Percentiles rank a stretch among this genome's conserved stretches.
phyloP scores from a whole-genome alignment of 2,888 invertebrate species.

The Agrilus cyanescens region DNA sequence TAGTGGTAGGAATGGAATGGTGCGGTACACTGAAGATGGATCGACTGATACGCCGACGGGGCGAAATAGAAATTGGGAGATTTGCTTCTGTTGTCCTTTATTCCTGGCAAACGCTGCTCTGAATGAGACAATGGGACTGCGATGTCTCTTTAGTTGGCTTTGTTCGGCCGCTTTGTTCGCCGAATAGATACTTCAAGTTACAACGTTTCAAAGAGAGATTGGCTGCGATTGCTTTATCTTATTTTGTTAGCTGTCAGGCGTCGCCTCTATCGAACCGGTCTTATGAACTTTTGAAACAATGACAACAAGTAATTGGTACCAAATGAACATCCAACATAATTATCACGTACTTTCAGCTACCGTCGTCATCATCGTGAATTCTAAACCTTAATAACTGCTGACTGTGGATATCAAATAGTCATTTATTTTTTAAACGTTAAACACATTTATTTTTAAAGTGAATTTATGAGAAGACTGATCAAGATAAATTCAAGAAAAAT shows the following conservation, averaged over 20 bases:
- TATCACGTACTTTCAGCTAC: too few relatives aligned
- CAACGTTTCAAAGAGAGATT: slow-evolving; percentile 36
- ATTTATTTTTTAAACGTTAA: too few relatives aligned
- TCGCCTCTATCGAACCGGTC: too few relatives aligned
- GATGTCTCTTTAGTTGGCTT: slow-evolving; percentile 37
- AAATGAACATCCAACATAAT: too few relatives aligned
- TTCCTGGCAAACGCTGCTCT: slow-evolving; percentile 30
- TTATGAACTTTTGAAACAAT: too few relatives aligned
- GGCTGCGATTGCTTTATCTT: slow-evolving; percentile 36
- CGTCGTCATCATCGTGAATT: too few relatives aligned
- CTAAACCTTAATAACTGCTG: too few relatives aligned
- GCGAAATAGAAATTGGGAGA: slow-evolving; percentile 29
- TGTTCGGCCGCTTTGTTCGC: slow-evolving; percentile 32
- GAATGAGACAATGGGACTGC: slow-evolving; percentile 31
- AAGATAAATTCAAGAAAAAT: too few relatives aligned
- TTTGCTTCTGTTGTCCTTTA: slow-evolving; percentile 26
- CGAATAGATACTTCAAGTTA: slow-evolving; percentile 38
- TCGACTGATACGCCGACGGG: background rate
- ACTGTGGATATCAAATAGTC: too few relatives aligned
- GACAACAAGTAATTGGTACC: too few relatives aligned
- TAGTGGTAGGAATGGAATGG: background rate
- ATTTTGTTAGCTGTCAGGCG: slow-evolving; percentile 14
- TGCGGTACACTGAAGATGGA: background rate
- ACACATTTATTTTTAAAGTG: too few relatives aligned
- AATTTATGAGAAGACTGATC: too few relatives aligned